These are phyloP conservation scores for Channa argus DNA, from an alignment of 2,113 vertebrate genomes.

Conservation along the genomic window DNA sequence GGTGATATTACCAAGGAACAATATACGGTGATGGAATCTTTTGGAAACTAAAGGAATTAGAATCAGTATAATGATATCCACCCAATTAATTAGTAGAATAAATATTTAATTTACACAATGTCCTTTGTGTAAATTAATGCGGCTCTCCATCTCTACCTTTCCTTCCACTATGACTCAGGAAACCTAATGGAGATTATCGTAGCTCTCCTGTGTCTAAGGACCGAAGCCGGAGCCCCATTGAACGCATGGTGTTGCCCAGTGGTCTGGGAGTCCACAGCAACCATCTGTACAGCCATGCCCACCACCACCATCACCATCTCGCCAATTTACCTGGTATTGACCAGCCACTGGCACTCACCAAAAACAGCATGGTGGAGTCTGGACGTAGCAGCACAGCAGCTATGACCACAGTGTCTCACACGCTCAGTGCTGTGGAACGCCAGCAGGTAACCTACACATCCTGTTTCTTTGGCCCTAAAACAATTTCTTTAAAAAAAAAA, in stretches of 20 bases:
- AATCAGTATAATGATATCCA: not conserved
- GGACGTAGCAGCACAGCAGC: constrained; percentile 79
- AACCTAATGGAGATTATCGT: constrained; percentile 94
- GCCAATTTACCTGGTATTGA: constrained; percentile 90
- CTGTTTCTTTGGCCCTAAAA: not conserved
- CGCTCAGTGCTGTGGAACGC: constrained; percentile 88
- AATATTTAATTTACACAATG: not conserved
- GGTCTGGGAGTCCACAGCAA: constrained; percentile 87
- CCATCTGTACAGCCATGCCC: constrained; percentile 88
- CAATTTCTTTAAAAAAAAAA: constrained; percentile 13
- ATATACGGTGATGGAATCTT: not conserved
- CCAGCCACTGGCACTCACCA: constrained; percentile 98
- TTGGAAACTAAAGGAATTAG: not conserved
- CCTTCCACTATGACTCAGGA: constrained; percentile 75
- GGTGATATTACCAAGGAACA: not conserved
- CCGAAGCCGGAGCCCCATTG: constrained; percentile 93
- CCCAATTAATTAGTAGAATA: not conserved
- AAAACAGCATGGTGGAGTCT: constrained; percentile 90
- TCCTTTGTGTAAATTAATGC: not conserved
- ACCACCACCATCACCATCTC: constrained; percentile 85
- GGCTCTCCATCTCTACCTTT: not conserved
- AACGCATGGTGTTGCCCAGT: constrained; percentile 86
- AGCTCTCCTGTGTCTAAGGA: constrained; percentile 82
- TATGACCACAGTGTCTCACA: constrained; percentile 77
- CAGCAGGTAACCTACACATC: constrained; percentile 88